Evolutionary conservation across 2,888 invertebrate species (phyloP).

Genomic region (Drosophila paramelanica): DNA sequence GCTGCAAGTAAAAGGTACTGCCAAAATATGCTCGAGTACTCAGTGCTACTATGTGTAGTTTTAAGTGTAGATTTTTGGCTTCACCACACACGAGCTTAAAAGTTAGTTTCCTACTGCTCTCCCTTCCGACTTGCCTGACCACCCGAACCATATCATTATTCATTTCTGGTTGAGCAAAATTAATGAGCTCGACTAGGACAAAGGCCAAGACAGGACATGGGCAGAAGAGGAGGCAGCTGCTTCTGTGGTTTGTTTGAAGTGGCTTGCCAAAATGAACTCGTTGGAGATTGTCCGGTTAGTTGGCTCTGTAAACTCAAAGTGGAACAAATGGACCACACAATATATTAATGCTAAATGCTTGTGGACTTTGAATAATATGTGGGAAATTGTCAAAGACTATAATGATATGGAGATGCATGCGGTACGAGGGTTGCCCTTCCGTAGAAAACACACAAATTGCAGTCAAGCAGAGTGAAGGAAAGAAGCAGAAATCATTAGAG

Average conservation of each 20-base stretch:
- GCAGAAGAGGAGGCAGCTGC: background rate
- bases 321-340: constrained; percentile 3
- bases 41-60: constrained; percentile 23
- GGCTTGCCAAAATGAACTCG: constrained; percentile 39
- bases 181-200: constrained; percentile 48
- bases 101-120: background rate
- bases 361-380: constrained; percentile 25
- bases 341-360: constrained; percentile 5
- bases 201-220: no score
- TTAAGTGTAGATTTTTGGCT: constrained; percentile 36
- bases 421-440: background rate
- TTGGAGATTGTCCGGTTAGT: constrained; percentile 26
- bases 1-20: constrained; percentile 17
- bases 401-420: background rate
- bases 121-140: background rate
- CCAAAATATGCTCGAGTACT: constrained; percentile 22
- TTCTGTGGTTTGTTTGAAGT: constrained; percentile 47
- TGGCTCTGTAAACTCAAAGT: constrained; percentile 17
- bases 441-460: background rate
- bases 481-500: background rate
- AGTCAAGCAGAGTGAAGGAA: background rate
- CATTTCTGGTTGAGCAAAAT: constrained; percentile 54
- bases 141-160: constrained; percentile 41
- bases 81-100: constrained; percentile 29
- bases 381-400: constrained; percentile 1